Evolutionary conservation across 1,140 invertebrate genomes (phyloP), one percentile per base, ranked within the genome.

Genomic region (Eumeta japonica): DNA sequence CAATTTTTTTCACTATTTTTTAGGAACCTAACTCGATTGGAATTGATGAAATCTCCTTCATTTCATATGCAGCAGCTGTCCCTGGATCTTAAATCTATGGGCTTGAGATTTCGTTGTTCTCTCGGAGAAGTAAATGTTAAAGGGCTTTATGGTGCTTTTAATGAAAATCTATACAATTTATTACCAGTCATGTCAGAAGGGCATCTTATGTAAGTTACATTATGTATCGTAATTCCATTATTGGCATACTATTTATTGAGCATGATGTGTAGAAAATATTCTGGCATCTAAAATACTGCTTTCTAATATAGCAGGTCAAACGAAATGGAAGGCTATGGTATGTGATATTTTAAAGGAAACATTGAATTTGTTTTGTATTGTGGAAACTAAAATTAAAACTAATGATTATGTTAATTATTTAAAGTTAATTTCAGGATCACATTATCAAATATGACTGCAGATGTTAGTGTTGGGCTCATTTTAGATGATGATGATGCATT

Each of bases 111-210:
- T 14, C 39, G 55, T 17, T 74, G 70, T 45, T 74, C 70, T 2
- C 45, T 74, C 0, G 70, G 70, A 12, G 70, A 71, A 48, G 66
- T 74, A n/a, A 68, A 55, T 50, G 50, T 74, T 3, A 64, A 61
- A 45, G 70, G 70, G 7, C 48, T 71, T n/a, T 74, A 74, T 41
- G 66, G 63, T 60, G 66, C 70, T 45, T 74, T 64, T 46, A 74
- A 74, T 57, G 70, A 74, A 28, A 74, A 74, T 45, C 55, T 74
- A 1, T 74, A 66, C 33, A 74, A 74, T 38, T 52, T 74, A 12
- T 62, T 67, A 48, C 68, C 68, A 15, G 66, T 74, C 1, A 59
- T 71, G 62, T 61, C 64, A n/a, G 68, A 74, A 45, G 68, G 68
- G 4, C 68, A 74, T 63, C 47, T 74, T 46, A 24, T 74, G 68